A percentile compares a stretch with the other conserved stretches of the same genome.
Conservation (phyloP, 2,888 invertebrate species). For the Hemistola chrysoprasaria region DNA sequence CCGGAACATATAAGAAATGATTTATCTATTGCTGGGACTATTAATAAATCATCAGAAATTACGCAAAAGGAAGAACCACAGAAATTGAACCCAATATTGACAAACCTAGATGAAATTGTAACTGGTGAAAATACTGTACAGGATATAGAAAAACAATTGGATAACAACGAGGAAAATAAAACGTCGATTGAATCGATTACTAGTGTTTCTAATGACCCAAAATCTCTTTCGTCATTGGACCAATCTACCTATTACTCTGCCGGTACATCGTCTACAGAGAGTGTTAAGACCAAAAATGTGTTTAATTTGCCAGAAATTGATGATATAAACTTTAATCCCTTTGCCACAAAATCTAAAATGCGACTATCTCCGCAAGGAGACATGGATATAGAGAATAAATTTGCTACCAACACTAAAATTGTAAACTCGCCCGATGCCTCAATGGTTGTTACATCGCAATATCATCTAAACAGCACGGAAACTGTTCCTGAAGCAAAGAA, state of each 20-base stretch:
- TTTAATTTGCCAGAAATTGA: constrained; percentile 70
- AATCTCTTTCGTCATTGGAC: constrained; percentile 50
- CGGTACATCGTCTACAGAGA: constrained; percentile 46
- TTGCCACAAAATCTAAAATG: constrained; percentile 59
- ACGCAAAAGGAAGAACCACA: background rate
- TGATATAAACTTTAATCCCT: constrained; percentile 60
- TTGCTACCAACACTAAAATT: constrained; percentile 35
- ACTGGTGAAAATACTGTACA: background rate
- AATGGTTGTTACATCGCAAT: constrained; percentile 9
- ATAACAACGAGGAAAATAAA: constrained; percentile 12
- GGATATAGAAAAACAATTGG: constrained; percentile 1
- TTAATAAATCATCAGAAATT: background rate
- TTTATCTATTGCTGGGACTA: background rate
- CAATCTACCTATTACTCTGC: constrained; percentile 51
- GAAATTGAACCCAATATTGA: background rate
- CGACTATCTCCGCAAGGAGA: constrained; percentile 43
- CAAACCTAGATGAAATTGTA: no score
- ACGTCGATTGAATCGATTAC: constrained; percentile 10
- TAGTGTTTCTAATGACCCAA: constrained; percentile 28
- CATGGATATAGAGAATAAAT: constrained; percentile 32
- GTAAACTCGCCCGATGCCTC: constrained; percentile 29
- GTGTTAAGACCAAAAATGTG: constrained; percentile 49
- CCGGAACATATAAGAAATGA: background rate
- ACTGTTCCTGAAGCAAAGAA: constrained; percentile 1
- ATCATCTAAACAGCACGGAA: constrained; percentile 5